Base-by-base conservation (phyloP, 2,113 vertebrate genomes). In the Cichladusa arquata region DNA sequence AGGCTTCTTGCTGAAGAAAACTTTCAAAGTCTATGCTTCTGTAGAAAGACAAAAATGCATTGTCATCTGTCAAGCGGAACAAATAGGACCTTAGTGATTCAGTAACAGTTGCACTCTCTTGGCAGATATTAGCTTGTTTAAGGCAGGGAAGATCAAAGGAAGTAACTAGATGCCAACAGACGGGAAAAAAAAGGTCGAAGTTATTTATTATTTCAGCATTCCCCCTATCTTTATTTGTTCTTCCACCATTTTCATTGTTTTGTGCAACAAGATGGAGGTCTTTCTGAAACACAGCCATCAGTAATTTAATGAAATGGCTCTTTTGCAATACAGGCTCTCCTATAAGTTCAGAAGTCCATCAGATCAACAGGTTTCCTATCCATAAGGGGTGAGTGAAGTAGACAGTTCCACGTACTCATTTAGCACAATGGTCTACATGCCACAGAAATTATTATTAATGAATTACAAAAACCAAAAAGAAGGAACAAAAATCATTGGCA, bases 91-190 rank as follows among this genome's bases (percentile, higher is more conserved):
- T 96, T 66, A 85, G 95, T 94, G 92, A 94, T 95, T 96, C 95
- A 96, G 88, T 96, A 96, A 94, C 82, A 86, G 65, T 96, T 95
- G 86, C 22, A 48, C 60, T 69, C 71, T 97, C 94, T 97, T 98
- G 97, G 96, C 96, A 96, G 95, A 88, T n/a, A 62, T 85, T 93
- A 88, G 50, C 92, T 97, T 95, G 84, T 92, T 92, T 92, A 93
- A 88, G 81, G 92, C 92, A 96, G 95, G 82, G 81, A 97, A 97
- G 91, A 97, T 97, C 96, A 97, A 98, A 97, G 91, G 71, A 95
- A 84, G 40, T 38, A 81, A 87, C 40, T 62, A 31, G 65, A 82
- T 97, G 96, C 96, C 95, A 97, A 89, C 44, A 89, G 29, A 90
- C 33, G 57, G 88, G 17, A 47, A 54, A 90, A 87, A 87, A 92